Percentiles rank a stretch among this genome's conserved stretches.
These are phyloP conservation scores for Hycleus phaleratus DNA, from an alignment of 1,140 invertebrate genomes.

Conservation along the genomic window DNA sequence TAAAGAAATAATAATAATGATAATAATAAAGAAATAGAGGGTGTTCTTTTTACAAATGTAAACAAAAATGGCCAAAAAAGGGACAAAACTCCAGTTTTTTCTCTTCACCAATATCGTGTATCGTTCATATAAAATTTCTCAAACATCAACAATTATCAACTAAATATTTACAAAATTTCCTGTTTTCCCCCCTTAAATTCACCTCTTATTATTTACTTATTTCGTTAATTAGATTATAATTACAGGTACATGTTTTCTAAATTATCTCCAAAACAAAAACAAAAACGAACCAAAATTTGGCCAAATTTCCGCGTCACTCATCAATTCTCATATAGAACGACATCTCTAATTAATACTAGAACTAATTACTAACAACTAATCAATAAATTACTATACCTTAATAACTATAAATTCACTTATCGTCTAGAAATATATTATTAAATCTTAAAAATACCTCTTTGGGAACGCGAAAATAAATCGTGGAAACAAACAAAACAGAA, in stretches of 20 bases:
- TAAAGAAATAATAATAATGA: background rate
- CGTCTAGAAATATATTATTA: constrained; percentile 3
- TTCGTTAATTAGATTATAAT: constrained; percentile 8
- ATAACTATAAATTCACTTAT: constrained; percentile 5
- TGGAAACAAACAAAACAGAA: constrained; percentile 3
- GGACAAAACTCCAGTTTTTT: background rate
- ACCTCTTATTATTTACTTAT: constrained; percentile 3
- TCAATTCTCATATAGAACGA: background rate
- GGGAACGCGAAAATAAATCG: constrained; percentile 6
- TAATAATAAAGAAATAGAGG: background rate
- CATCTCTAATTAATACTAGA: background rate
- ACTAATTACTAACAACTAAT: constrained; percentile 5
- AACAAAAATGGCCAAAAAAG: constrained; percentile 11
- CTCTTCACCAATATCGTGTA: background rate
- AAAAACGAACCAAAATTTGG: constrained; percentile 11
- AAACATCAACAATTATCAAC: constrained; percentile 17
- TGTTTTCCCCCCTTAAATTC: constrained; percentile 1
- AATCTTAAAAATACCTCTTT: constrained; percentile 16
- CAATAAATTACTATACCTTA: constrained; percentile 17
- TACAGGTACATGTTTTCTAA: too few species aligned
- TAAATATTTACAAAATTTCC: constrained; percentile 7
- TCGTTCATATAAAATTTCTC: constrained; percentile 9
- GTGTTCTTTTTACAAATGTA: constrained; percentile 4
- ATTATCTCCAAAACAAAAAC: too few species aligned
- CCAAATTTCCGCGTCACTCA: constrained; percentile 1